Evolutionary conservation across 2,797 vertebrate genomes (phyloP).

Genomic region (Gouania willdenowi): DNA sequence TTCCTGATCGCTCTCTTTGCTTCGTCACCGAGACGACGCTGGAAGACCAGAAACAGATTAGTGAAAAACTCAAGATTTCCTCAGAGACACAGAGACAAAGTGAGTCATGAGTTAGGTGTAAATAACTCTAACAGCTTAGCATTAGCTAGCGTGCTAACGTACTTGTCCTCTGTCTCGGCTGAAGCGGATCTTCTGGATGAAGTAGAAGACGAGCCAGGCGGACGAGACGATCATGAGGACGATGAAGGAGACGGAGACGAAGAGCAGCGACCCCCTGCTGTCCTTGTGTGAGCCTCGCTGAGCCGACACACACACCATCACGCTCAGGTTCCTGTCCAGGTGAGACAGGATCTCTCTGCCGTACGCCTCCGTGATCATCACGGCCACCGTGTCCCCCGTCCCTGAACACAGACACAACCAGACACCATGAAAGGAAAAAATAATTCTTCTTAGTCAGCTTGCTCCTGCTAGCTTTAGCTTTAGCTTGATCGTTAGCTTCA

Average conservation of each 20-base stretch:
- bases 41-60: conserved; percentile 7
- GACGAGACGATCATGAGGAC: conserved; percentile 97
- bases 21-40: conserved; percentile 95
- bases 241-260: conserved; percentile 96
- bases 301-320: conserved; percentile 86
- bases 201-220: conserved; percentile 98
- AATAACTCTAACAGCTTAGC: too few relatives aligned
- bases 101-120: too few relatives aligned
- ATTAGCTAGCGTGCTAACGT: too few relatives aligned
- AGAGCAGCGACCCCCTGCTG: conserved; percentile 91
- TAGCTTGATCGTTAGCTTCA: too few relatives aligned
- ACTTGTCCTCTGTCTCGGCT: conserved; percentile 94
- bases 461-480: too few relatives aligned
- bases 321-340: conserved; percentile 90
- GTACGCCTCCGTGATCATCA: conserved; percentile 93
- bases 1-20: conserved; percentile 97
- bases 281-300: conserved; percentile 81
- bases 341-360: conserved; percentile 91
- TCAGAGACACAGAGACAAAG: too few relatives aligned
- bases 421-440: background rate
- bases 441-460: too few relatives aligned
- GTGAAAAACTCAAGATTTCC: too few relatives aligned
- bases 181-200: conserved; percentile 97
- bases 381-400: conserved; percentile 92
- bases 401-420: conserved; percentile 63